Percentiles rank a stretch among this genome's conserved stretches.
phyloP scores from a whole-genome alignment of 2,797 vertebrate species.

The Chromis chromis region DNA sequence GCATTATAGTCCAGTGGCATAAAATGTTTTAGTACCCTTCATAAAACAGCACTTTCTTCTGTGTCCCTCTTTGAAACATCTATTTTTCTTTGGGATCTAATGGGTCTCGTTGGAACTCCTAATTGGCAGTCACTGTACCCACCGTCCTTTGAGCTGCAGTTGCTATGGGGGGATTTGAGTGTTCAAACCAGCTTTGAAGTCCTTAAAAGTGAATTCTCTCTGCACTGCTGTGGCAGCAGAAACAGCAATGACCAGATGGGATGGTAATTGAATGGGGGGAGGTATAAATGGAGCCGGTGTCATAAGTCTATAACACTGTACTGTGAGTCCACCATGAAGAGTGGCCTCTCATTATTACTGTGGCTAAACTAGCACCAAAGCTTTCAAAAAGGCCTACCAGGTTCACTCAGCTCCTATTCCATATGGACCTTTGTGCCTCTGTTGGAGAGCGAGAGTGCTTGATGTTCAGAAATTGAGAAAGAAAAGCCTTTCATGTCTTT shows the following conservation, averaged over 20 bases:
- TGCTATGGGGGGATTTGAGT: conserved; percentile 82
- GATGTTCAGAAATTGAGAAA: conserved; percentile 48
- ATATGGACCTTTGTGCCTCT: conserved; percentile 43
- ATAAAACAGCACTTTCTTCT: conserved; percentile 77
- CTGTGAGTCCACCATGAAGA: conserved; percentile 33
- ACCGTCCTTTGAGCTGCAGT: conserved; percentile 85
- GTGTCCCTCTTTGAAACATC: conserved; percentile 69
- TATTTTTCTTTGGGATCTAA: conserved; percentile 86
- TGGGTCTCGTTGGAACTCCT: conserved; percentile 88
- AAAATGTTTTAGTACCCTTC: conserved; percentile 71
- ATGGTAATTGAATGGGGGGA: conserved; percentile 67
- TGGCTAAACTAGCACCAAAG: conserved; percentile 37
- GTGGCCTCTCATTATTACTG: conserved; percentile 59
- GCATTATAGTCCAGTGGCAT: conserved; percentile 60
- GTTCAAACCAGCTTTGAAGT: conserved; percentile 89
- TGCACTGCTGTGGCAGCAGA: conserved; percentile 72
- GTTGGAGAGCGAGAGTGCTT: conserved; percentile 50
- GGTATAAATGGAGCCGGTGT: conserved; percentile 58
- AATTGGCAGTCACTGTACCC: conserved; percentile 89
- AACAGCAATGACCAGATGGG: conserved; percentile 70
- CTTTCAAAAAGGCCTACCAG: conserved; percentile 43
- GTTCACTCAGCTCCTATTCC: conserved; percentile 45
- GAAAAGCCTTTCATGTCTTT: conserved; percentile 51
- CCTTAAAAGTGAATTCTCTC: conserved; percentile 84
- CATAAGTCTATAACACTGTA: conserved; percentile 45